These are phyloP conservation scores for Seriola quinqueradiata DNA, from an alignment of 2,113 vertebrate species.

Conservation along the genomic window DNA sequence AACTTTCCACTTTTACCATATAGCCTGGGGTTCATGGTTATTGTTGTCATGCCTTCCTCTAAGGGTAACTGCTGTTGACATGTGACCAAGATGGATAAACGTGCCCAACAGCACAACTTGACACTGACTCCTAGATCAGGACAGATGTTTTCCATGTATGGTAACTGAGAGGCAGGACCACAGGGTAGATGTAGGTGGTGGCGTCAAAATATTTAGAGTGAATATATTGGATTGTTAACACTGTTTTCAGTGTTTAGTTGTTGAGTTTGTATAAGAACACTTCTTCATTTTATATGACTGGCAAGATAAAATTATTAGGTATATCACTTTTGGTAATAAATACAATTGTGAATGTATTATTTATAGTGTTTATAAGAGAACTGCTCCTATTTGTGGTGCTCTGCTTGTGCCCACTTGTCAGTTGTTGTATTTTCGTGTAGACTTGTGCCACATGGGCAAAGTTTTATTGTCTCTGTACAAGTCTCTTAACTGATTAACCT, in stretches of 20 bases:
- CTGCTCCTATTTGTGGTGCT: neutral
- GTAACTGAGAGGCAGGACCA: constrained; percentile 30
- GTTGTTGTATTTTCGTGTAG: neutral
- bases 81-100: constrained; percentile 49
- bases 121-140: constrained; percentile 21
- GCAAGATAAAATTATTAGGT: neutral
- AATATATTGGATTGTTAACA: constrained; percentile 33
- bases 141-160: constrained; percentile 44
- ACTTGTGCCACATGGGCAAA: neutral
- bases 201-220: constrained; percentile 52
- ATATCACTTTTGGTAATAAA: neutral
- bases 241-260: neutral
- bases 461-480: neutral
- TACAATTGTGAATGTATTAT: neutral
- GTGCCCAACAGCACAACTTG: constrained; percentile 27
- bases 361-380: constrained; percentile 2
- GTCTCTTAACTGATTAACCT: neutral
- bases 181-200: constrained; percentile 21
- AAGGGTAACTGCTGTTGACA: constrained; percentile 30
- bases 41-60: neutral
- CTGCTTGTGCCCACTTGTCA: neutral
- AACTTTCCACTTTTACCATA: neutral
- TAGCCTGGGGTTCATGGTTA: neutral
- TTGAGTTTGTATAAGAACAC: neutral
- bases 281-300: neutral